Evolutionary conservation across 2,888 invertebrate species (phyloP), one percentile per base, ranked within the genome.

Genomic region (Colostygia pectinataria): DNA sequence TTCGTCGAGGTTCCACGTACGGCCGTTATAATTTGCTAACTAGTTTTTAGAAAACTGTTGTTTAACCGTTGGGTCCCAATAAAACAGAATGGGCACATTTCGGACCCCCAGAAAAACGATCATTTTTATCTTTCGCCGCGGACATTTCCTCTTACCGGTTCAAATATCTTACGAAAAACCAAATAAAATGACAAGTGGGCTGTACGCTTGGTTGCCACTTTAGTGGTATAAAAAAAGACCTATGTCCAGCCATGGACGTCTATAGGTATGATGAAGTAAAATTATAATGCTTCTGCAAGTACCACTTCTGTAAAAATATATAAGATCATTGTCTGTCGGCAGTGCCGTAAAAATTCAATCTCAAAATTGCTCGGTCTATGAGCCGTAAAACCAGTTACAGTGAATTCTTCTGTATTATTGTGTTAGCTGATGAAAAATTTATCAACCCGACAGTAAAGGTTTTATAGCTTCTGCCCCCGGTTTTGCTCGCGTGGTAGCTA

Each of bases 321-420:
- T 18, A 48, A 36, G 18, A 12, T 28, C 37, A 25, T 20, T 32
- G 27, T 42, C 32, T 72, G 74, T 70, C 66, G 63, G 66, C 67
- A 67, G 59, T 65, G 76, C 82, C 84, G 81, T 87, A 85, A 87
- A 87, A 87, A 82, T 79, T 77, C 85, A 87, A 87, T 87, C 84
- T 80, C 77, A 61, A 83, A 80, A 85, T 84, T 83, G 85, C 80
- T 65, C 51, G 56, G 69, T 63, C 71, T 68, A 68, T 63, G 63
- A 56, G 49, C 53, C 46, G 59, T 53, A 53, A 57, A 51, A 40
- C 55, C 46, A 59, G 68, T 49, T 27, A 53, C 42, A 43, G 36
- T 9, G 43, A 8, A 40, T 25, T n/a, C 27, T 9, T 38, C 42
- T 32, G 54, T 40, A n/a, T 56, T 58, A 59, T 59, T 59, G 58